Conservation (phyloP, 2,113 vertebrate genomes). For the Piaya cayana region DNA sequence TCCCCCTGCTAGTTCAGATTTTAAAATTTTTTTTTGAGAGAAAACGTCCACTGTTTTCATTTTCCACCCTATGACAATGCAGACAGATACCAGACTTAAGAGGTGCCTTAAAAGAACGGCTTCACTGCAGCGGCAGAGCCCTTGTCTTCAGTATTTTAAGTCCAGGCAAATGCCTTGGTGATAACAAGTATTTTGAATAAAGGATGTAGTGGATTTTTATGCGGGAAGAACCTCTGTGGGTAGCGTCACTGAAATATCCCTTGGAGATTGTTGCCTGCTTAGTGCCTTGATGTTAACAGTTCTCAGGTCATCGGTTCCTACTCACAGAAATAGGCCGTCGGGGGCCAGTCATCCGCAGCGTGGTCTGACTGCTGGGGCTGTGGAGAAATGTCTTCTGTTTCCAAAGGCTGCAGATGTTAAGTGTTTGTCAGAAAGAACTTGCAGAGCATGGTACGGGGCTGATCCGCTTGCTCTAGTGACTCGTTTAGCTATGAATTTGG, state of each 20-base stretch:
- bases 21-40: background rate
- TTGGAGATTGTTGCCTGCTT: slow-evolving; percentile 1
- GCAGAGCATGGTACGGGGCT: slow-evolving; percentile 11
- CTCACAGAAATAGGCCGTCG: background rate
- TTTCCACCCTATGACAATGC: background rate
- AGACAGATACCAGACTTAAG: background rate
- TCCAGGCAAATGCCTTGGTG: background rate
- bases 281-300: slow-evolving; percentile 24
- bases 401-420: background rate
- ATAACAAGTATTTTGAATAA: background rate
- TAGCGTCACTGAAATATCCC: background rate
- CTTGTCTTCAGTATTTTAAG: background rate
- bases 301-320: background rate
- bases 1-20: background rate
- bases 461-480: background rate
- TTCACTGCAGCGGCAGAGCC: background rate
- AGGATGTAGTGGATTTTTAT: background rate
- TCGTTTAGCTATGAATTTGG: slow-evolving; percentile 34
- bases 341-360: slow-evolving; percentile 1
- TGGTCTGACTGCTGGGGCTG: slow-evolving; percentile 8
- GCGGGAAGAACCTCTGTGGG: background rate
- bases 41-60: background rate
- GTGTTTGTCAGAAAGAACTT: slow-evolving; percentile 30
- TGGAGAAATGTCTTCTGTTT: background rate
- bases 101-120: background rate